These are phyloP conservation scores for Hyphantria cunea DNA, from an alignment of 1,140 invertebrate species.

Conservation along the genomic window DNA sequence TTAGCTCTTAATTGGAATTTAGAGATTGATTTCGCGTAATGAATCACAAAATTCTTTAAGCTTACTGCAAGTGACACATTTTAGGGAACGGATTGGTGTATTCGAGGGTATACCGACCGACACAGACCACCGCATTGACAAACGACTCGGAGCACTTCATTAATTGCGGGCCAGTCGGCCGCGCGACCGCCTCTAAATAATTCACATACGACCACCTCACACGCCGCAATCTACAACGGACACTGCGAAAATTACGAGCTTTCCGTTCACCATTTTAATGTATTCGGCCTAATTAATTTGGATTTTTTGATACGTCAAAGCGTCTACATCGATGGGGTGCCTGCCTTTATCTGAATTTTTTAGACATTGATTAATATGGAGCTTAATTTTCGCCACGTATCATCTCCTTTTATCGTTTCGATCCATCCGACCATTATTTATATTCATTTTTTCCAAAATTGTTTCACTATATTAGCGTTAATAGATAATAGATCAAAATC, in stretches of 20 bases:
- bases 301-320: conserved; percentile 33
- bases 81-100: conserved; percentile 54
- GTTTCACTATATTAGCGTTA: no score
- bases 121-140: conserved; percentile 60
- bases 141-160: conserved; percentile 72
- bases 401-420: conserved; percentile 9
- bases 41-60: conserved; percentile 39
- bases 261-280: conserved; percentile 34
- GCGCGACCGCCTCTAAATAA: conserved; percentile 70
- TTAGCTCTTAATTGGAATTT: conserved; percentile 3
- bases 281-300: conserved; percentile 41
- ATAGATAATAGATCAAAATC: no score
- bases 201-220: conserved; percentile 60
- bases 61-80: conserved; percentile 52
- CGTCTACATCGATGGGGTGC: conserved; percentile 16
- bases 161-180: conserved; percentile 70
- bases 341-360: conserved; percentile 29
- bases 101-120: conserved; percentile 44
- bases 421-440: neutral
- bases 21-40: conserved; percentile 21
- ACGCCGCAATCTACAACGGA: conserved; percentile 47
- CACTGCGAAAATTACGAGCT: conserved; percentile 43
- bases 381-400: conserved; percentile 16
- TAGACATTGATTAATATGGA: conserved; percentile 32
- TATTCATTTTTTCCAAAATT: no score